Base-by-base conservation (phyloP, 2,113 vertebrate genomes). In the Cephalopterus ornatus region DNA sequence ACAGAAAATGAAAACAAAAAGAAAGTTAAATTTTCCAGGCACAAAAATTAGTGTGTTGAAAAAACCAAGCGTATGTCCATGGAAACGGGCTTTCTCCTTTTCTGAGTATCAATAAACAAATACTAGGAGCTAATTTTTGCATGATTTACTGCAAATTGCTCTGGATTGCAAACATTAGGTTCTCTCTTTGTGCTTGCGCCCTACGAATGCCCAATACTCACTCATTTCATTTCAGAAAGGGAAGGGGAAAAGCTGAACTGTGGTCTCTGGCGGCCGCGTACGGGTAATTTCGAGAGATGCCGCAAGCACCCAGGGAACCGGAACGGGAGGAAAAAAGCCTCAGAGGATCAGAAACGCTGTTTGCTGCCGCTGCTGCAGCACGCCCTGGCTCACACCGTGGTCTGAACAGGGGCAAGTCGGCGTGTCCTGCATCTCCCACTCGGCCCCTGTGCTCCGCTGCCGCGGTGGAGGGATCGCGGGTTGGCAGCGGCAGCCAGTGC, bases 241-340 rank as follows among this genome's bases (percentile, higher is more conserved):
- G 20, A 90, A 82, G 28, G 37, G 14, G 35, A 72, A 52, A n/a
- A 23, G 7, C 21, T 68, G 35, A 65, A 41, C 65, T 65, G 83
- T 72, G 8, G 27, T 55, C 58, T 80, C 72, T 70, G 46, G 47
- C 39, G 56, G 75, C 17, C n/a, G 58, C 63, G 23, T 12, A 16
- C 1, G 4, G 73, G 33, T 50, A 0, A 0, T 80, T 73, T 62
- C 50, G 65, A 32, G 41, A 70, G 49, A 52, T 37, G 47, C 2
- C 62, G 14, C 21, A 62, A 77, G 28, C 28, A 63, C 13, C 5
- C 19, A 42, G 23, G 24, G 68, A 74, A 71, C 9, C 8, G 21
- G 8, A 61, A 18, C 5, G 50, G 11, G 1, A 4, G 2, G 8
- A 30, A 41, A 55, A 52, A 24, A 24, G 21, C 10, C 68, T 62